phyloP scores from a whole-genome alignment of 2,797 vertebrate genomes.

The Ciconia nigra region DNA sequence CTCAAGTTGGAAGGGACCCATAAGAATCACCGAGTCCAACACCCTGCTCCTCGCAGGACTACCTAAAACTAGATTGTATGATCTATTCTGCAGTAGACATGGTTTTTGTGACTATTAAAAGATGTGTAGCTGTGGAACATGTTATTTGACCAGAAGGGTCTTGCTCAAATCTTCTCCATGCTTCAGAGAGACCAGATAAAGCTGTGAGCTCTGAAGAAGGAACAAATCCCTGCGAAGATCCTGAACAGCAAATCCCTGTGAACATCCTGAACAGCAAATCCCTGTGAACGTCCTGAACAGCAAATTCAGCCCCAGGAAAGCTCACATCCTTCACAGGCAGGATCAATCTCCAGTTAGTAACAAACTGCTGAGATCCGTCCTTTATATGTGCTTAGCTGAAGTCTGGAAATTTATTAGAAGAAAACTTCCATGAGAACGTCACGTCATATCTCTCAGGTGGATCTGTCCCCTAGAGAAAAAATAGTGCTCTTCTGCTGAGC shows the following conservation, averaged over 20 bases:
- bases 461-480: neutral
- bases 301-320: neutral
- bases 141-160: neutral
- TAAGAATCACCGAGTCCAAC: neutral
- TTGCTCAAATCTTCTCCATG: neutral
- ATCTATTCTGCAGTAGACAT: neutral
- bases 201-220: neutral
- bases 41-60: neutral
- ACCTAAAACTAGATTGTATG: neutral
- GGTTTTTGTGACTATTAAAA: neutral
- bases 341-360: neutral
- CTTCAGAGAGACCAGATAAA: neutral
- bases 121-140: neutral
- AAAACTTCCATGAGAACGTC: neutral
- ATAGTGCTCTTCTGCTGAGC: neutral
- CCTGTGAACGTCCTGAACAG: neutral
- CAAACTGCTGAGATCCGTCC: neutral
- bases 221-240: neutral
- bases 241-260: neutral
- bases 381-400: neutral
- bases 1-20: neutral
- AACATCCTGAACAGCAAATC: neutral
- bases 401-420: neutral
- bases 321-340: neutral
- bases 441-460: neutral